Evolutionary conservation across 2,797 vertebrate genomes (phyloP).

Genomic region (Hozukius guyotensis): DNA sequence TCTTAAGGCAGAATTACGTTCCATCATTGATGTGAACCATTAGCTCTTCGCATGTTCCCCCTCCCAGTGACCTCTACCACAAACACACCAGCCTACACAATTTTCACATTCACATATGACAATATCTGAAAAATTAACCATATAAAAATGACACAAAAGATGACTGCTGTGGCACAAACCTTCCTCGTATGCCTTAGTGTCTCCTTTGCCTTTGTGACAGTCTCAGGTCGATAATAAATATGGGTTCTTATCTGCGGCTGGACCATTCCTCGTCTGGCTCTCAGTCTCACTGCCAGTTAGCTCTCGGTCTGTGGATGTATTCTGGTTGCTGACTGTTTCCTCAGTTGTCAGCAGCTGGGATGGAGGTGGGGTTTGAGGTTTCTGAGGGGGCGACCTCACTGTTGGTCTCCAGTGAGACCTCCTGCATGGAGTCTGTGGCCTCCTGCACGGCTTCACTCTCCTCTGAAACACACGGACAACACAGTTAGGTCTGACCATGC

Average conservation of each 20-base stretch:
- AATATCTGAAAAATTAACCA: conserved; percentile 4
- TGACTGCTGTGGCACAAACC: conserved; percentile 13
- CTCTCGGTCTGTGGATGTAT: conserved; percentile 12
- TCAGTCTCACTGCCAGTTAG: conserved; percentile 10
- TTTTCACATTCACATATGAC: conserved; percentile 49
- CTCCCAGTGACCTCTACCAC: conserved; percentile 17
- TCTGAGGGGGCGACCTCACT: conserved; percentile 48
- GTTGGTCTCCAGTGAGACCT: conserved; percentile 64
- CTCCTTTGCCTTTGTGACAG: conserved; percentile 17
- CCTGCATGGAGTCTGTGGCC: conserved; percentile 67
- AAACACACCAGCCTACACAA: conserved; percentile 22
- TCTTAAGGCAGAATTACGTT: conserved; percentile 67
- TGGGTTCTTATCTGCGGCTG: background rate
- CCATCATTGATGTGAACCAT: conserved; percentile 20
- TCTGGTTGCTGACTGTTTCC: background rate
- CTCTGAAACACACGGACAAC: conserved; percentile 57
- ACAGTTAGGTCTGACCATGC: background rate
- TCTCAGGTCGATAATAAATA: conserved; percentile 50
- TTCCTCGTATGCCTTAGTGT: background rate
- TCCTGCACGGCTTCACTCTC: conserved; percentile 60
- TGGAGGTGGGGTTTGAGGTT: conserved; percentile 23
- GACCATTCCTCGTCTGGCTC: conserved; percentile 23
- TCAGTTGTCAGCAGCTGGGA: conserved; percentile 62
- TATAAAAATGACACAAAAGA: conserved; percentile 30
- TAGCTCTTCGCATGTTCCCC: background rate